Conservation (phyloP, 2,113 vertebrate species). For the Pogonocichla stellata region DNA sequence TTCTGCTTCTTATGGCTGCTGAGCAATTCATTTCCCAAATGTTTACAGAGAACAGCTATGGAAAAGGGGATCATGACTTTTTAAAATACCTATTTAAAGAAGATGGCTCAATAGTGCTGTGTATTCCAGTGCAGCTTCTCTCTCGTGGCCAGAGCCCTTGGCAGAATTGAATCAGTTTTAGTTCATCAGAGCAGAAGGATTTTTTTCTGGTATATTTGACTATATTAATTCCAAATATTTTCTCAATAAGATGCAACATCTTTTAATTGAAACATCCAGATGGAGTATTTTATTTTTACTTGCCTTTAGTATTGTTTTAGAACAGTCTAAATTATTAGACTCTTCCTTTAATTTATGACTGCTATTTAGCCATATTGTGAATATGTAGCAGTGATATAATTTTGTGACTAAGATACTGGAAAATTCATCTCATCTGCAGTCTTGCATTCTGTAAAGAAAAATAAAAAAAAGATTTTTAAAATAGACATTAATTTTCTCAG, state of each 20-base stretch:
- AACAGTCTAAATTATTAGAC: slow-evolving; percentile 10
- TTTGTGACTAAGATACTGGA: slow-evolving; percentile 22
- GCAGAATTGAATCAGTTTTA: neutral
- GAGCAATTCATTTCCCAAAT: slow-evolving; percentile 52
- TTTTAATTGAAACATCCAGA: slow-evolving; percentile 30
- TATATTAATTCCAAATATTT: slow-evolving; percentile 22
- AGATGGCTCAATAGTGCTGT: slow-evolving; percentile 10
- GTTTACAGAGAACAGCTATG: slow-evolving; percentile 45
- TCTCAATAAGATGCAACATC: neutral
- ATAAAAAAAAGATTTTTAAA: neutral
- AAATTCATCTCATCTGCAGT: neutral
- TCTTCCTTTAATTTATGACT: slow-evolving; percentile 38
- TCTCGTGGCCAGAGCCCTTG: neutral
- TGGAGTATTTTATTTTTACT: slow-evolving; percentile 31
- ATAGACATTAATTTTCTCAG: neutral
- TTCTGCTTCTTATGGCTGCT: neutral
- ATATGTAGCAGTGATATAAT: neutral
- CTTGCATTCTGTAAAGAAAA: neutral
- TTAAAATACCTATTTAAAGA: slow-evolving; percentile 56
- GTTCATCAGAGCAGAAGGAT: neutral
- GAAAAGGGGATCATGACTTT: slow-evolving; percentile 52
- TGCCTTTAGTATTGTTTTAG: slow-evolving; percentile 6
- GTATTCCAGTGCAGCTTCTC: slow-evolving; percentile 42
- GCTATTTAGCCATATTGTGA: slow-evolving; percentile 24
- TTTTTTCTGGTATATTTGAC: neutral